Conservation (phyloP, 2,888 invertebrate genomes). For the Achlya flavicornis region DNA sequence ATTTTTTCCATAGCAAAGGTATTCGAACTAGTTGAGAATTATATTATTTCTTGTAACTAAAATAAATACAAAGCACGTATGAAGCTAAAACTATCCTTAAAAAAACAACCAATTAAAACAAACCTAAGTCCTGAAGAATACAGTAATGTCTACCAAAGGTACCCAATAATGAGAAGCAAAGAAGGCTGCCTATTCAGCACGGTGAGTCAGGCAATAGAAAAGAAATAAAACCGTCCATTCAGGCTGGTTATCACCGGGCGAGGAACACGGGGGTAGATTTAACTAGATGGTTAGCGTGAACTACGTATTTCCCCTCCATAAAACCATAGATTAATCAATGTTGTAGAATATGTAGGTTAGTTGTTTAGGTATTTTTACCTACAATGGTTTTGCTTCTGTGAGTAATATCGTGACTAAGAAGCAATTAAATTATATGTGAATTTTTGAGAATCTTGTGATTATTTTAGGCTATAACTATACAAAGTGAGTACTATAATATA, state of each 20-base stretch:
- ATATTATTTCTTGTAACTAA: too few species aligned
- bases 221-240: constrained; percentile 41
- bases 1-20: too few species aligned
- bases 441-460: not conserved
- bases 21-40: too few species aligned
- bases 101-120: too few species aligned
- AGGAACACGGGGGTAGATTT: constrained; percentile 40
- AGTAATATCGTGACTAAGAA: not conserved
- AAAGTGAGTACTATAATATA: not conserved
- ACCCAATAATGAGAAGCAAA: constrained; percentile 1
- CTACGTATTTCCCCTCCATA: constrained; percentile 40
- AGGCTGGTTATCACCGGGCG: constrained; percentile 38
- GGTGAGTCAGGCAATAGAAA: constrained; percentile 36
- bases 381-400: not conserved
- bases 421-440: not conserved
- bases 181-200: constrained; percentile 21
- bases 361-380: not conserved
- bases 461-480: too few species aligned
- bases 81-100: too few species aligned
- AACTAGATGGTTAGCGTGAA: constrained; percentile 47
- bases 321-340: constrained; percentile 31
- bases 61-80: too few species aligned
- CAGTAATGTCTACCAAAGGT: not conserved
- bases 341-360: not conserved
- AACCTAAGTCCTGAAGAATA: not conserved